Evolutionary conservation across 2,113 vertebrate genomes (phyloP).

Genomic region (Anarrhichthys ocellatus): DNA sequence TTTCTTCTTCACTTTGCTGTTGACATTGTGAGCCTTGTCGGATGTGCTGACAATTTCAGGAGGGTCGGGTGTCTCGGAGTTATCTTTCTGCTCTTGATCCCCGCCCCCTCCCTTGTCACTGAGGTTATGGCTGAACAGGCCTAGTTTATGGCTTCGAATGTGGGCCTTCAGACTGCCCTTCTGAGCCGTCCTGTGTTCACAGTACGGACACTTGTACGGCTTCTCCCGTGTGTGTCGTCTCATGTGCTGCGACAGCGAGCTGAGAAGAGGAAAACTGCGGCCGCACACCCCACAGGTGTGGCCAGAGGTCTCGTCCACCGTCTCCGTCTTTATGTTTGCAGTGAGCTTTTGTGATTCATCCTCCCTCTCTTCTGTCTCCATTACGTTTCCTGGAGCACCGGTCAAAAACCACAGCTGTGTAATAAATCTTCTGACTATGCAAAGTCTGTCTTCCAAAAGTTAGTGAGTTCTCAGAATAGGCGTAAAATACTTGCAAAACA

Average conservation of each 20-base stretch:
- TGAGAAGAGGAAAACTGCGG: constrained; percentile 96
- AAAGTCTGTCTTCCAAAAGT: constrained; percentile 32
- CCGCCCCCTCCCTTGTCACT: constrained; percentile 81
- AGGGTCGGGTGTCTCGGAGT: constrained; percentile 82
- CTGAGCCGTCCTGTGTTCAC: constrained; percentile 95
- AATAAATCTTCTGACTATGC: constrained; percentile 28
- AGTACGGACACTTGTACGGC: constrained; percentile 98
- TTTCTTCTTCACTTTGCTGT: constrained; percentile 81
- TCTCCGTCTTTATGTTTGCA: constrained; percentile 71
- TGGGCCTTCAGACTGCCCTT: constrained; percentile 97
- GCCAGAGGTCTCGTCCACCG: constrained; percentile 83
- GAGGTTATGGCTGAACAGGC: constrained; percentile 86
- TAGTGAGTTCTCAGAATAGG: constrained; percentile 47
- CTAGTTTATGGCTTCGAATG: constrained; percentile 94
- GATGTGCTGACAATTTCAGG: constrained; percentile 85
- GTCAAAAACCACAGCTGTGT: constrained; percentile 18
- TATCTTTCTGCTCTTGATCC: constrained; percentile 81
- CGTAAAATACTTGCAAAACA: constrained; percentile 28
- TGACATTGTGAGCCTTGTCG: constrained; percentile 87
- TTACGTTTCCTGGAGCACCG: constrained; percentile 59
- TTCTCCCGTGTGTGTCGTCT: constrained; percentile 96
- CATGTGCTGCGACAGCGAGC: constrained; percentile 98
- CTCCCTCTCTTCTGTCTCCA: constrained; percentile 85
- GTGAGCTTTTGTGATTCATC: constrained; percentile 71
- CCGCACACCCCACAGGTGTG: constrained; percentile 95